Evolutionary conservation across 1,140 invertebrate species (phyloP).

Genomic region (Nebria ingens): DNA sequence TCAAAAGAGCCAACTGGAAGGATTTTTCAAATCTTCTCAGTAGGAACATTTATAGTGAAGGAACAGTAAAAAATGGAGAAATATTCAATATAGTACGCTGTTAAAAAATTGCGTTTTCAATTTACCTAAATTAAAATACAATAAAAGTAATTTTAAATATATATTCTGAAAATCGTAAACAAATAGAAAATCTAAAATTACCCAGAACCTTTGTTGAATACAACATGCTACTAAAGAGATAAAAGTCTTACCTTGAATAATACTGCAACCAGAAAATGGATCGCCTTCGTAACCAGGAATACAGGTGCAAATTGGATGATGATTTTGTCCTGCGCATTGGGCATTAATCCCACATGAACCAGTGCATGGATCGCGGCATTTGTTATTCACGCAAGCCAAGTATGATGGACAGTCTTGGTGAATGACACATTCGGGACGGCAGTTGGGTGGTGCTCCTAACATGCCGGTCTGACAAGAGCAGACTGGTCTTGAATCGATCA

Average conservation of each 20-base stretch:
- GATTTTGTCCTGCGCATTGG: conserved; percentile 62
- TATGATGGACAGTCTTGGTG: conserved; percentile 68
- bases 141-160: background rate
- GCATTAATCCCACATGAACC: conserved; percentile 77
- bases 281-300: conserved; percentile 66
- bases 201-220: background rate
- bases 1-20: no score
- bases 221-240: no score
- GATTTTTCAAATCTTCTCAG: no score
- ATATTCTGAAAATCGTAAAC: no score
- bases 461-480: conserved; percentile 68
- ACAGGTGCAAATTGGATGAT: conserved; percentile 68
- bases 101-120: no score
- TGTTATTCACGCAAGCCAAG: conserved; percentile 64
- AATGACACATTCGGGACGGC: conserved; percentile 66
- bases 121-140: background rate
- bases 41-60: no score
- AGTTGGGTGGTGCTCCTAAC: conserved; percentile 71
- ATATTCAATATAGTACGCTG: no score
- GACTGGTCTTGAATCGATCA: conserved; percentile 54
- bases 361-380: conserved; percentile 69
- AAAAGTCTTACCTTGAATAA: conserved; percentile 48
- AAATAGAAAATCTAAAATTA: background rate
- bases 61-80: no score
- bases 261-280: conserved; percentile 66